phyloP scores from a whole-genome alignment of 2,113 vertebrate species.

The Castor canadensis region DNA sequence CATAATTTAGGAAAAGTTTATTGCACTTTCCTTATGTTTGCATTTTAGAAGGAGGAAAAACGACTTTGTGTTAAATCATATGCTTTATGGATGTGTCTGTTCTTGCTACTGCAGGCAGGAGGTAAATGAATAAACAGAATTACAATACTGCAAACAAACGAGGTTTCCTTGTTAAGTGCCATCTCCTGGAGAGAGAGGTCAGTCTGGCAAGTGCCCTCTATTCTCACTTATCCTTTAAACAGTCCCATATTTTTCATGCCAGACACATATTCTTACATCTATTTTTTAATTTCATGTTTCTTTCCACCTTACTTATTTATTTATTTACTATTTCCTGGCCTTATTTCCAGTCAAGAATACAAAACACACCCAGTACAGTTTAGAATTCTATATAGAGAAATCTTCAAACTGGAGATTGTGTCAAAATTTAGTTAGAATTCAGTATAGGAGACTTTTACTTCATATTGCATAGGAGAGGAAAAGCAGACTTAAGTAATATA shows the following conservation, averaged over 20 bases:
- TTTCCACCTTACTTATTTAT: not conserved
- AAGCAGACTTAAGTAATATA: not conserved
- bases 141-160: not conserved
- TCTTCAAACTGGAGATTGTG: not conserved
- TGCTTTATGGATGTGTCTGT: not conserved
- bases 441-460: not conserved
- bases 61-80: constrained; percentile 20
- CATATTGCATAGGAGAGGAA: not conserved
- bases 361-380: not conserved
- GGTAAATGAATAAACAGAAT: constrained; percentile 12
- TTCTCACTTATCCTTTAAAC: not conserved
- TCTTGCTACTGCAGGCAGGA: not conserved
- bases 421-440: not conserved
- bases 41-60: constrained; percentile 32
- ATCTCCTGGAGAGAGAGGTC: not conserved
- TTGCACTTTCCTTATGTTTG: constrained; percentile 21
- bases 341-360: not conserved
- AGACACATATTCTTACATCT: not conserved
- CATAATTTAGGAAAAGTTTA: constrained; percentile 45
- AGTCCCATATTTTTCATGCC: not conserved
- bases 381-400: not conserved
- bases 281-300: not conserved
- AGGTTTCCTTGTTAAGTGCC: not conserved
- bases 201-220: not conserved
- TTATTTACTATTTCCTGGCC: not conserved